Evolutionary conservation across 2,797 vertebrate genomes (phyloP).

Genomic region (Mormyrus hasselquistii): DNA sequence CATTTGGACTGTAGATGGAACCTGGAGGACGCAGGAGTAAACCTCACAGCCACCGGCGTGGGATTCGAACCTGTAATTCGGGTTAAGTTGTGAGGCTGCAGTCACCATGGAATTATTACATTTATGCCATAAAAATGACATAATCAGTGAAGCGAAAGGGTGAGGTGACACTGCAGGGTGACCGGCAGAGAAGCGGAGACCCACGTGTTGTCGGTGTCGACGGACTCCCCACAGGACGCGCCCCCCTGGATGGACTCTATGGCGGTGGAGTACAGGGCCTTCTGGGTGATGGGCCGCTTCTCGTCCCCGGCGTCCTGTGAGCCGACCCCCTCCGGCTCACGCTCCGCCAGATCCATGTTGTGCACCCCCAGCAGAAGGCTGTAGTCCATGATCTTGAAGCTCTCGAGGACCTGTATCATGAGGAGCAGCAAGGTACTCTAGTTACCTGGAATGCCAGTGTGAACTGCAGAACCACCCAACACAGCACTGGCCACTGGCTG

Average conservation of each 20-base stretch:
- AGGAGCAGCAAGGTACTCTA: background rate
- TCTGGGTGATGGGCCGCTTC: slow-evolving; percentile 89
- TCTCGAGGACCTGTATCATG: slow-evolving; percentile 74
- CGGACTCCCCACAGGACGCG: slow-evolving; percentile 80
- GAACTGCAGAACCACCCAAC: background rate
- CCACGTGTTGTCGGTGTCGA: slow-evolving; percentile 93
- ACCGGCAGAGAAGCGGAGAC: slow-evolving; percentile 38
- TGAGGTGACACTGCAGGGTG: background rate
- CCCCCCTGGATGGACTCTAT: slow-evolving; percentile 99
- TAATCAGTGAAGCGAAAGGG: background rate
- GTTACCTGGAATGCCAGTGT: background rate
- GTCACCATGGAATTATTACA: background rate
- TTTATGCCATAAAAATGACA: background rate
- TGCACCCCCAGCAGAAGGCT: slow-evolving; percentile 93
- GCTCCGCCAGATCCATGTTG: slow-evolving; percentile 90
- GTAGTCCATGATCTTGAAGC: slow-evolving; percentile 99
- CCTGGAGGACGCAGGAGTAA: background rate
- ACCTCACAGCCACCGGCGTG: background rate
- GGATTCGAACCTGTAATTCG: background rate
- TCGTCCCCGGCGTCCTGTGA: slow-evolving; percentile 76
- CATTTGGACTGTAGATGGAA: background rate
- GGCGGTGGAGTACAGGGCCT: slow-evolving; percentile 94
- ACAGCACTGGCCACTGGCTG: background rate
- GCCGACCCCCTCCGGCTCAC: slow-evolving; percentile 81
- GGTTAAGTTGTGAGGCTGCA: background rate